These are phyloP conservation scores for Leucophenga maculata DNA, from an alignment of 2,888 invertebrate genomes.

Conservation along the genomic window DNA sequence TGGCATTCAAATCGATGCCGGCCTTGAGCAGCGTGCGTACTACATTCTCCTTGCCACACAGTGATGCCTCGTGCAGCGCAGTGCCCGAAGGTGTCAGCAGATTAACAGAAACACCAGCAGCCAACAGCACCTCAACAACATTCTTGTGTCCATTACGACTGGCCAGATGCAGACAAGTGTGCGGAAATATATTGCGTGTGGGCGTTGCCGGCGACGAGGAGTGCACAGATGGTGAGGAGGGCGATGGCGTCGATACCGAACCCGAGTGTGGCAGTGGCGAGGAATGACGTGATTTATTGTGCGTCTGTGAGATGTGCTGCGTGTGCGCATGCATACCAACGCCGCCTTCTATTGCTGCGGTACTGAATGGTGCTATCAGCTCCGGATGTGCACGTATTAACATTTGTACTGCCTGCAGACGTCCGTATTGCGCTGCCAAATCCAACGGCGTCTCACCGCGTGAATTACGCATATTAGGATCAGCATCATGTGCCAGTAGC, in stretches of 20 bases:
- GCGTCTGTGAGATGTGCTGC: background rate
- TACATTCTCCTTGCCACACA: constrained; percentile 91
- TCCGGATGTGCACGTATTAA: constrained; percentile 88
- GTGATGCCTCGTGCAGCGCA: constrained; percentile 93
- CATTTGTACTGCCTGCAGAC: constrained; percentile 88
- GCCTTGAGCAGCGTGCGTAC: constrained; percentile 85
- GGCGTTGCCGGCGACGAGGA: constrained; percentile 58
- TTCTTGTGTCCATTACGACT: constrained; percentile 92
- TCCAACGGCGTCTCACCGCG: constrained; percentile 94
- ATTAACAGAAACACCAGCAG: constrained; percentile 91
- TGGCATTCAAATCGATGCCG: constrained; percentile 86
- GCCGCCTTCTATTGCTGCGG: constrained; percentile 49
- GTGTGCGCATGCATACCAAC: background rate
- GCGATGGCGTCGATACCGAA: constrained; percentile 52
- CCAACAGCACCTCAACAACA: constrained; percentile 86
- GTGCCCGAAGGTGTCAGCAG: constrained; percentile 88
- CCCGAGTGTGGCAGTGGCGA: constrained; percentile 67
- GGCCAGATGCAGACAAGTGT: constrained; percentile 94
- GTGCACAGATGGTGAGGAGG: constrained; percentile 55
- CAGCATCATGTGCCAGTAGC: constrained; percentile 87
- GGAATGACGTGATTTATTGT: constrained; percentile 34
- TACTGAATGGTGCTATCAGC: constrained; percentile 81
- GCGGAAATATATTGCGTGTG: constrained; percentile 70
- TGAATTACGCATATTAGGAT: constrained; percentile 89
- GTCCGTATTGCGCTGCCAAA: constrained; percentile 92